Evolutionary conservation across 2,888 invertebrate species (phyloP), one percentile per base, ranked within the genome.

Genomic region (Ctenicera cuprea): DNA sequence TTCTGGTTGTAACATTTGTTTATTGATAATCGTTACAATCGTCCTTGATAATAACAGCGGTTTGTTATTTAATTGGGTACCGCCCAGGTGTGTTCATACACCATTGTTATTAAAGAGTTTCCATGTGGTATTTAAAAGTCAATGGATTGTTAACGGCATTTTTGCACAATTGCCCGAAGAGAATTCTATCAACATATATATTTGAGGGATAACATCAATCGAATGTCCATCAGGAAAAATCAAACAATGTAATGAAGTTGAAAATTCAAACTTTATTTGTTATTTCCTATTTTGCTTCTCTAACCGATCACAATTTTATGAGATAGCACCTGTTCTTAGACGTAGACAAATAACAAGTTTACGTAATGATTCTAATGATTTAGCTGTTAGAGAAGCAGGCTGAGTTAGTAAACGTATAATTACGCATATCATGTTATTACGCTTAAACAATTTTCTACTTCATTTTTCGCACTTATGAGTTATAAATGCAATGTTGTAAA

Each of bases 11-110:
- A 30, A 26, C 26, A 33, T 57, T 57, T 57, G 33, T 50, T 50
- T 66, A 66, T n/a, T 43, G 54, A 67, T 67, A 67, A 66, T 67
- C 67, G 57, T 14, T n/a, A 37, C 16, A 14, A 71, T 54, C 70
- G 70, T 54, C 70, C 70, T 71, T 71, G 70, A 45, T 71, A 64
- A 71, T 62, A 70, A 63, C 50, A 65, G 33, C 48, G 16, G 45
- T 67, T 16, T 48, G 48, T 64, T 71, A 71, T 64, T 64, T 71
- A 71, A 61, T 48, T 41, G 63, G 38, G 48, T 50, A 30, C 63
- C 70, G 70, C 70, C 70, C 70, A 52, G 70, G 64, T 62, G 54
- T 61, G 64, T 67, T 71, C 64, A 71, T 71, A 64, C 54, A 38
- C 64, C 22, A 62, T 54, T 62, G 63, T 52, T 54, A 38, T 54